A percentile compares a stretch with the other conserved stretches of the same genome.
Evolutionary conservation across 2,888 invertebrate genomes (phyloP).

Genomic region (Drosophila stalkeri): DNA sequence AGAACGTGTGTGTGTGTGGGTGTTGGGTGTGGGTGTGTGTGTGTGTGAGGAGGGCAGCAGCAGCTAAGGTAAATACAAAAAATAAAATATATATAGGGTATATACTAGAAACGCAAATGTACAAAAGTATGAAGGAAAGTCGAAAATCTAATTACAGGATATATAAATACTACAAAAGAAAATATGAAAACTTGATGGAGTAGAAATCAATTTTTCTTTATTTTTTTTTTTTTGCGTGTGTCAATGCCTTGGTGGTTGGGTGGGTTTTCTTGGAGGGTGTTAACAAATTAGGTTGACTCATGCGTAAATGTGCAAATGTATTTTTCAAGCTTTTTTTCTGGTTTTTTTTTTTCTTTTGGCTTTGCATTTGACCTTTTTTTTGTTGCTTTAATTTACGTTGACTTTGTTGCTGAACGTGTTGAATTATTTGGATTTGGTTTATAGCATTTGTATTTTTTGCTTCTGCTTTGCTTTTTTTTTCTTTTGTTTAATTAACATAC

Average conservation of each 20-base stretch:
- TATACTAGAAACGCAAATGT: conserved; percentile 44
- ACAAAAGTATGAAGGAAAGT: conserved; percentile 39
- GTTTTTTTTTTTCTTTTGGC: conserved; percentile 16
- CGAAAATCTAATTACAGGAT: conserved; percentile 63
- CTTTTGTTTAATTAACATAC: conserved; percentile 45
- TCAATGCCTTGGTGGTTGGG: conserved; percentile 37
- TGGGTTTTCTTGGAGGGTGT: conserved; percentile 33
- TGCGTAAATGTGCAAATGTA: conserved; percentile 86
- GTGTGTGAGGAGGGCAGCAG: conserved; percentile 58
- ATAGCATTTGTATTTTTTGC: conserved; percentile 37
- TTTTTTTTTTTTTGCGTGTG: conserved; percentile 36
- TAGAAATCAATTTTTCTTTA: conserved; percentile 20
- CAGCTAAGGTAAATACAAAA: conserved; percentile 60
- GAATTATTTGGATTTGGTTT: conserved; percentile 43
- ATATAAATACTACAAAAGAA: conserved; percentile 58
- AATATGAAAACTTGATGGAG: conserved; percentile 37
- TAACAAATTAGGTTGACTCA: conserved; percentile 84
- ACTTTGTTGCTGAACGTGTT: conserved; percentile 50
- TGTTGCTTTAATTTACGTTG: conserved; percentile 24
- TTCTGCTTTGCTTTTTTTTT: not conserved
- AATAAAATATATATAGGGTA: conserved; percentile 26
- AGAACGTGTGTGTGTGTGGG: conserved; percentile 29
- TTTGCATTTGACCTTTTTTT: conserved; percentile 21
- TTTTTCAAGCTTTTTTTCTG: conserved; percentile 83
- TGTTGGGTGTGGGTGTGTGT: conserved; percentile 1